phyloP scores from a whole-genome alignment of 1,140 invertebrate species.

The Periplaneta americana region DNA sequence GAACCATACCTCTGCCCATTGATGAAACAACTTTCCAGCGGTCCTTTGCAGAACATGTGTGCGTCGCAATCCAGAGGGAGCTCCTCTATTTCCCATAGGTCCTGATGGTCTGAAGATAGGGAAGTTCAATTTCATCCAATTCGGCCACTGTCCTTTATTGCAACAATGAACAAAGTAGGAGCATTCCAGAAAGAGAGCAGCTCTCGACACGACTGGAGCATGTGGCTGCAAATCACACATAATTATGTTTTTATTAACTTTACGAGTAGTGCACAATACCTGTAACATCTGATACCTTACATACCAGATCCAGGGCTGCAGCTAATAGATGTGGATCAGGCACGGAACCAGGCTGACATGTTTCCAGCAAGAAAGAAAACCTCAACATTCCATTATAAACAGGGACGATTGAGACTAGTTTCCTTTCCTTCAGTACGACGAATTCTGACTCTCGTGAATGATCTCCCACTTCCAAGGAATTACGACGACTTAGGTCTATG shows the following conservation, averaged over 20 bases:
- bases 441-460: slow-evolving; percentile 76
- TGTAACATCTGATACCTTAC: slow-evolving; percentile 17
- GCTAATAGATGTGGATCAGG: slow-evolving; percentile 94
- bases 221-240: slow-evolving; percentile 62
- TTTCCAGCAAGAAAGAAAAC: slow-evolving; percentile 88
- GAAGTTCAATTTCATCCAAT: slow-evolving; percentile 87
- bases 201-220: slow-evolving; percentile 86
- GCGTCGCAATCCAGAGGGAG: slow-evolving; percentile 55
- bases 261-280: neutral
- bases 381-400: slow-evolving; percentile 76
- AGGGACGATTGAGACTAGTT: slow-evolving; percentile 65
- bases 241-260: neutral
- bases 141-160: slow-evolving; percentile 96
- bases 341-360: slow-evolving; percentile 88
- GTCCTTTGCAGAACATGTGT: slow-evolving; percentile 81
- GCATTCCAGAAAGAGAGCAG: slow-evolving; percentile 89
- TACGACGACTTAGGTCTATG: slow-evolving; percentile 72
- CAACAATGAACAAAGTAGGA: slow-evolving; percentile 95
- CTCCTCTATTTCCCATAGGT: slow-evolving; percentile 41
- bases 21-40: slow-evolving; percentile 94
- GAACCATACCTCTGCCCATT: slow-evolving; percentile 92
- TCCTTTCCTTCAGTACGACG: slow-evolving; percentile 77
- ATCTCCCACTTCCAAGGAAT: slow-evolving; percentile 75
- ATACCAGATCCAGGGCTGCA: slow-evolving; percentile 91
- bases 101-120: slow-evolving; percentile 73